Percentiles rank a stretch among this genome's conserved stretches.
Conservation (phyloP, 2,797 vertebrate genomes). For the Hirundo rustica region DNA sequence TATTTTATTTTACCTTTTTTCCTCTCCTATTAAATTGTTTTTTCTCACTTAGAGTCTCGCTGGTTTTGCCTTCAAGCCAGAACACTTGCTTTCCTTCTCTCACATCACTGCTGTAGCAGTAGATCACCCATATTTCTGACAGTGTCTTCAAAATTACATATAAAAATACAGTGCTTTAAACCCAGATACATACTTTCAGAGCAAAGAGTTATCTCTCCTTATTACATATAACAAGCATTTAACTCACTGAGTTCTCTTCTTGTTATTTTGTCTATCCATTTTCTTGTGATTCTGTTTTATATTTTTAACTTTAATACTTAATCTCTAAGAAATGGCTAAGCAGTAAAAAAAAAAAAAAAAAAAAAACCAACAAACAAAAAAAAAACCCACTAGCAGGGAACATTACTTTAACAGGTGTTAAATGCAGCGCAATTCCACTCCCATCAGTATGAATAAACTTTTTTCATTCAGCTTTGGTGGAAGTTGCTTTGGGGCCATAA, state of each 20-base stretch:
- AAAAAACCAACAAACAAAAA: no score
- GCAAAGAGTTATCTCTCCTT: neutral
- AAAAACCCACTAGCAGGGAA: neutral
- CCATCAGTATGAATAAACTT: neutral
- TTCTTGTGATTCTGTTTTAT: neutral
- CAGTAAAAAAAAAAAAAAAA: neutral
- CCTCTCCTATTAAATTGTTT: no score
- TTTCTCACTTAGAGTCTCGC: no score
- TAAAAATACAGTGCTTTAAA: neutral
- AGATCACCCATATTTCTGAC: neutral
- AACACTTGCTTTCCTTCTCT: neutral
- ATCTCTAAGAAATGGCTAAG: neutral
- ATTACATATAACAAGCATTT: neutral
- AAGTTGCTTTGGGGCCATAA: neutral
- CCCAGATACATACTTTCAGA: neutral
- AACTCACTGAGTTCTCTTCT: neutral
- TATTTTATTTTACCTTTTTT: no score
- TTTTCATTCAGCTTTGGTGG: neutral
- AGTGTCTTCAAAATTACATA: neutral
- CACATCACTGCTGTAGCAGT: neutral
- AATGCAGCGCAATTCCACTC: neutral
- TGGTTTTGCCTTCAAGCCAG: no score
- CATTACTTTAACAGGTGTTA: neutral
- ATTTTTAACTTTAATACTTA: neutral
- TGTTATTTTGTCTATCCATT: neutral